Evolutionary conservation across 2,797 vertebrate species (phyloP).

Genomic region (Spea hammondii): DNA sequence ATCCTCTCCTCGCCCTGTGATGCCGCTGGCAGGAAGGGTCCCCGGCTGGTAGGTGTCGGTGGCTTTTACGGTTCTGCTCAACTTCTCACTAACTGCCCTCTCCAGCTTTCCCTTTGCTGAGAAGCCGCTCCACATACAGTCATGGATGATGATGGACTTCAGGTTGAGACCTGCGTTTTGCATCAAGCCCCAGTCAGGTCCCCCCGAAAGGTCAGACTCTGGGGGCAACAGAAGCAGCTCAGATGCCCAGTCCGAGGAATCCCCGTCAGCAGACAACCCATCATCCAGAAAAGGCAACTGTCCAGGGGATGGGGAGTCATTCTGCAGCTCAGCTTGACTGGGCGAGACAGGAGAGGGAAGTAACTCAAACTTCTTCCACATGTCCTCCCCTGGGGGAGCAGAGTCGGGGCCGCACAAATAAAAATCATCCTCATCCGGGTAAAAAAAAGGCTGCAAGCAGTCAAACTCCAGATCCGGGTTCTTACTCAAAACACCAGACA

Average conservation of each 20-base stretch:
- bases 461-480: conserved; percentile 96
- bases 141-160: conserved; percentile 92
- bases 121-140: conserved; percentile 99
- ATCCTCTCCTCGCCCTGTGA: conserved; percentile 62
- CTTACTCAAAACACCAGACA: conserved; percentile 90
- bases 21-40: conserved; percentile 11
- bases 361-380: conserved; percentile 99
- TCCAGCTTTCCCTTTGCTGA: conserved; percentile 92
- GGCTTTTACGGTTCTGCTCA: conserved; percentile 67
- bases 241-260: conserved; percentile 87
- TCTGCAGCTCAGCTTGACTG: conserved; percentile 84
- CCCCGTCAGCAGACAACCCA: conserved; percentile 70
- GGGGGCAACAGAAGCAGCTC: conserved; percentile 85
- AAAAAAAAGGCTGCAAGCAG: conserved; percentile 96
- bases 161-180: conserved; percentile 79
- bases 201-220: conserved; percentile 81
- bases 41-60: conserved; percentile 33
- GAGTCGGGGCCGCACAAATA: conserved; percentile 93
- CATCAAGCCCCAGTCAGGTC: conserved; percentile 72
- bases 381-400: conserved; percentile 96
- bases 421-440: conserved; percentile 97
- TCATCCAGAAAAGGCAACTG: conserved; percentile 54
- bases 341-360: conserved; percentile 90
- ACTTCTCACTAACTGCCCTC: conserved; percentile 88
- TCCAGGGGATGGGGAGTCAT: conserved; percentile 64